These are phyloP conservation scores for Melinaea marsaeus DNA, from an alignment of 2,888 invertebrate genomes.

Conservation along the genomic window DNA sequence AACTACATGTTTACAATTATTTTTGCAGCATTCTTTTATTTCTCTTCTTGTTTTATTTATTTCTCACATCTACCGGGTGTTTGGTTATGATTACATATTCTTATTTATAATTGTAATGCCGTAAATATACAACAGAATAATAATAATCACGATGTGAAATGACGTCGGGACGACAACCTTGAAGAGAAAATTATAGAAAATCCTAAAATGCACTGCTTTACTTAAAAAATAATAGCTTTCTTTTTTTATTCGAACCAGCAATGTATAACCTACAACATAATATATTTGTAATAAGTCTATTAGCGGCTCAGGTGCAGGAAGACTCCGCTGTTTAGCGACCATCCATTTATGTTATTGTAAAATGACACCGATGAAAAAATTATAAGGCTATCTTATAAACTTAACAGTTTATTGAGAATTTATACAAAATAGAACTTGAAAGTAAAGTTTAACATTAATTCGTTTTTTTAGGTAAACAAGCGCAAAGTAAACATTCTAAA, in stretches of 20 bases:
- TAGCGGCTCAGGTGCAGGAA: constrained; percentile 35
- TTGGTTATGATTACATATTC: too few species aligned
- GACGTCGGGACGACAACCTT: too few species aligned
- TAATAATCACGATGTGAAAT: too few species aligned
- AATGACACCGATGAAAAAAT: constrained; percentile 42
- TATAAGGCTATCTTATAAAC: constrained; percentile 11
- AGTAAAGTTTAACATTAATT: neutral
- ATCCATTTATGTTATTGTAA: constrained; percentile 48
- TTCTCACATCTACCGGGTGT: too few species aligned
- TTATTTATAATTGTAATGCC: too few species aligned
- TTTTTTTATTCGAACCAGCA: constrained; percentile 9
- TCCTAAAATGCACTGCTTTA: neutral
- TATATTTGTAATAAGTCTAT: constrained; percentile 18
- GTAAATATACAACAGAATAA: too few species aligned
- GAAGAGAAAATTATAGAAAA: too few species aligned
- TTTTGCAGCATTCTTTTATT: too few species aligned
- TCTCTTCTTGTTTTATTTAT: too few species aligned
- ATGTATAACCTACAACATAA: constrained; percentile 23
- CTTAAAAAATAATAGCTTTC: neutral
- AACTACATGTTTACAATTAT: too few species aligned
- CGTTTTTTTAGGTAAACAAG: too few species aligned
- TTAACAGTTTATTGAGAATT: neutral
- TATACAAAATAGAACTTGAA: neutral
- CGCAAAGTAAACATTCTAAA: too few species aligned
- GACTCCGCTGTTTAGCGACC: constrained; percentile 28